phyloP scores from a whole-genome alignment of 2,113 vertebrate genomes.

The Muscicapa adusta region DNA sequence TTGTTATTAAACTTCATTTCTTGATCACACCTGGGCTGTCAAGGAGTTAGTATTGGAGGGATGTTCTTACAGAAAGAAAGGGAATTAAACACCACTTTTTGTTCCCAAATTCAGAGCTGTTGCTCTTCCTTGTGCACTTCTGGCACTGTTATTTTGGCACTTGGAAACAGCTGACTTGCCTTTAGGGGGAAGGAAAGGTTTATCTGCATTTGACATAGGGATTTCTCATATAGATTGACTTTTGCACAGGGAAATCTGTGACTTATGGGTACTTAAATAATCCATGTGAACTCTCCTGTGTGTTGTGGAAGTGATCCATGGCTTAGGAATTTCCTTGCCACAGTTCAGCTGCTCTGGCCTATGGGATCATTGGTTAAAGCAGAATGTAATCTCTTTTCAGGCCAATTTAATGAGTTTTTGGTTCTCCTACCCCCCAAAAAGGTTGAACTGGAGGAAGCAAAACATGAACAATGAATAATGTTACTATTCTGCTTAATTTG shows the following conservation, averaged over 20 bases:
- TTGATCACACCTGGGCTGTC: not conserved
- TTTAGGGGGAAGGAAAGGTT: not conserved
- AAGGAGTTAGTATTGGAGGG: not conserved
- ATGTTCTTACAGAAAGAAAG: not conserved
- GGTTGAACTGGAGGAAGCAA: not conserved
- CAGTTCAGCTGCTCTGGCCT: not conserved
- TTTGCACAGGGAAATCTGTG: not conserved
- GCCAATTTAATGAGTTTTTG: not conserved
- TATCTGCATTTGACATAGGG: not conserved
- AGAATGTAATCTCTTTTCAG: not conserved
- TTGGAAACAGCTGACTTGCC: not conserved
- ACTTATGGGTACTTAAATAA: constrained; percentile 22
- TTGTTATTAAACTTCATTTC: not conserved
- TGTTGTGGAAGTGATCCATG: constrained; percentile 10
- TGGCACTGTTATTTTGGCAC: not conserved
- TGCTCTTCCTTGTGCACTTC: not conserved
- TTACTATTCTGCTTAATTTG: not conserved
- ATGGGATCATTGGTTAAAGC: not conserved
- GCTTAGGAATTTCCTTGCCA: constrained; percentile 30
- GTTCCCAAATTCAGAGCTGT: not conserved
- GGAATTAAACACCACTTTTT: not conserved
- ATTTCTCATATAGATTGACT: not conserved
- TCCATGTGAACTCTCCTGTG: not conserved
- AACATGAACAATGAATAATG: not conserved
- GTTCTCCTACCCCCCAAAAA: not conserved